Percentiles rank a stretch among this genome's conserved stretches.
phyloP scores from a whole-genome alignment of 2,797 vertebrate genomes.

The Microctenopoma lineatum region DNA sequence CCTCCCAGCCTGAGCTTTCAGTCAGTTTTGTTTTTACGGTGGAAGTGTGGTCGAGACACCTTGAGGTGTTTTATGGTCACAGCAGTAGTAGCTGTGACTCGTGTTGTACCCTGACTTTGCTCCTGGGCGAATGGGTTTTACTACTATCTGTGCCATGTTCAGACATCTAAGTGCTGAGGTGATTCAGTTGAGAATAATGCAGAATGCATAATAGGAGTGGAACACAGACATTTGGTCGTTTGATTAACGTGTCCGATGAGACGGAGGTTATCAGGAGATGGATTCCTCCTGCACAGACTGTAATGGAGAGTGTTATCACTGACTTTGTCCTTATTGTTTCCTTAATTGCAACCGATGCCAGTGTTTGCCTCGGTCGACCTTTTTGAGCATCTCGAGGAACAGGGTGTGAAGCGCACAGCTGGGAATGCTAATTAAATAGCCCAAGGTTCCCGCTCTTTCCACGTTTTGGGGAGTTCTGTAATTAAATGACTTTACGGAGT shows the following conservation, averaged over 20 bases:
- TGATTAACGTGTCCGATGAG: conserved; percentile 78
- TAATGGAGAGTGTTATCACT: conserved; percentile 59
- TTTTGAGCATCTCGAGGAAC: conserved; percentile 52
- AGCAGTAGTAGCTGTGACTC: conserved; percentile 8
- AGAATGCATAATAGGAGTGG: conserved; percentile 75
- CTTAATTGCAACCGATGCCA: conserved; percentile 62
- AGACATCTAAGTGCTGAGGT: neutral
- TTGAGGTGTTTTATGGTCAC: conserved; percentile 41
- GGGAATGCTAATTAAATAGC: conserved; percentile 55
- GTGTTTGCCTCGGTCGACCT: conserved; percentile 46
- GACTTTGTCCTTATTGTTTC: conserved; percentile 56
- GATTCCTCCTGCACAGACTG: conserved; percentile 45
- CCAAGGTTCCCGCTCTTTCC: conserved; percentile 7
- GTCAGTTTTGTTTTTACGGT: conserved; percentile 29
- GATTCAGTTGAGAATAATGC: no score
- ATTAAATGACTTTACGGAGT: conserved; percentile 47
- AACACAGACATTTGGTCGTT: conserved; percentile 66
- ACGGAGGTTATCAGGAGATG: conserved; percentile 61
- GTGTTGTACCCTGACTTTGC: conserved; percentile 9
- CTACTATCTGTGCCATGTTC: neutral
- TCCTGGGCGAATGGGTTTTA: neutral
- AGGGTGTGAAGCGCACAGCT: conserved; percentile 34
- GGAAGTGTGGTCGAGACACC: conserved; percentile 23
- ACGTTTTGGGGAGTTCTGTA: conserved; percentile 25
- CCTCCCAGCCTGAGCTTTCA: conserved; percentile 28